Base-by-base conservation (phyloP, 2,797 vertebrate species). In the Epinephelus awoara region DNA sequence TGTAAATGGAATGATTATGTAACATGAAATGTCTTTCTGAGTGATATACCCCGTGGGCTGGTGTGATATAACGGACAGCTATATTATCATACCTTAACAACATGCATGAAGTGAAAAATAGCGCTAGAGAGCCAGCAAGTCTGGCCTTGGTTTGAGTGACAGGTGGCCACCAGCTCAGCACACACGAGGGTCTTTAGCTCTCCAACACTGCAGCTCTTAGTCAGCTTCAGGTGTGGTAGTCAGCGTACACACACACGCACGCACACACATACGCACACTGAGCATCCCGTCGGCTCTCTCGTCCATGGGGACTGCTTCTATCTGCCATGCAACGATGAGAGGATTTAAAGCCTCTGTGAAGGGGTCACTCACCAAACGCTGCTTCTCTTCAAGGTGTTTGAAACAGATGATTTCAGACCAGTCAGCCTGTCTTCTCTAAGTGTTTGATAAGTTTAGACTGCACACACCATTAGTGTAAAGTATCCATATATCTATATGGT, bases 51-150 rank as follows among this genome's bases (percentile, higher is more conserved):
- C 82, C 42, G 88, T 90, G 86, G 91, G 89, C 75, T 82, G 85
- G 69, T 90, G 88, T 88, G 91, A 92, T 87, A 58, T 88, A 91
- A 88, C 69, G 52, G 83, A 81, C 80, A 83, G 84, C 75, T 81
- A 65, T 86, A 84, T 85, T 79, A 86, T 84, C 84, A 74, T 77
- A 64, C 65, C 72, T 80, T 46, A 76, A 83, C 82, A 78, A 85
- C 83, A 84, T 29, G 76, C 51, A 85, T 5, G 61, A 74, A 87
- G 59, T 25, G 70, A 77, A 59, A 75, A 84, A 70, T 5, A 82
- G 64, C 46, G 0, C 77, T 50, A 65, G 58, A 63, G 68, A 74
- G 79, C 52, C 0, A 75, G 14, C 23, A 5, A 68, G 63, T 44
- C 55, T 13, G n/a, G 71, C 65, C 64, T 57, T 0, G 5, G 50